phyloP scores from a whole-genome alignment of 2,888 invertebrate genomes.

The Eristalinus sepulchralis region DNA sequence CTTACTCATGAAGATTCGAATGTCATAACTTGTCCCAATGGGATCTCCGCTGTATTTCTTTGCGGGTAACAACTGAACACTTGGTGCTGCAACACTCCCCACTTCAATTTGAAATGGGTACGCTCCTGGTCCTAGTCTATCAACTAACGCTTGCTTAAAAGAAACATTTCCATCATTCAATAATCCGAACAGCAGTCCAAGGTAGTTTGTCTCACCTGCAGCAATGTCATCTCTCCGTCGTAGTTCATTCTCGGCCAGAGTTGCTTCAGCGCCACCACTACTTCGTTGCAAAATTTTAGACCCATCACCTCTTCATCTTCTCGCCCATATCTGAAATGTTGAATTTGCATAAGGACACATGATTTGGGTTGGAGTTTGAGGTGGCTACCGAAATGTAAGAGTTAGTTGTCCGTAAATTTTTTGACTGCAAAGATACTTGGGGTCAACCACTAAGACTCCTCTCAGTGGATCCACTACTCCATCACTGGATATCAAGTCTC shows the following conservation, averaged over 20 bases:
- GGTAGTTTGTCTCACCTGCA: slow-evolving; percentile 84
- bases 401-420: slow-evolving; percentile 91
- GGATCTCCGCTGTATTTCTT: slow-evolving; percentile 93
- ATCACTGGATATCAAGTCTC: slow-evolving; percentile 88
- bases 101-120: slow-evolving; percentile 90
- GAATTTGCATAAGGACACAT: neutral
- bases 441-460: slow-evolving; percentile 94
- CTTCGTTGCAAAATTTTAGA: slow-evolving; percentile 97
- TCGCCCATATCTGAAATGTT: slow-evolving; percentile 88
- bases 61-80: slow-evolving; percentile 91
- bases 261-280: slow-evolving; percentile 92
- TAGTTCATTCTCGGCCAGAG: slow-evolving; percentile 85
- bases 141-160: slow-evolving; percentile 88
- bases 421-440: slow-evolving; percentile 83
- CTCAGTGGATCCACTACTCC: slow-evolving; percentile 89
- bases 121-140: slow-evolving; percentile 87
- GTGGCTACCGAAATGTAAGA: slow-evolving; percentile 90
- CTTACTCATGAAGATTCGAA: slow-evolving; percentile 89
- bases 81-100: slow-evolving; percentile 90
- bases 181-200: no score
- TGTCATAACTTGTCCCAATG: slow-evolving; percentile 92
- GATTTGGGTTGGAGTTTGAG: neutral
- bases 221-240: slow-evolving; percentile 83
- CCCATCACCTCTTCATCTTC: slow-evolving; percentile 99
- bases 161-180: neutral